Percentiles rank a stretch among this genome's conserved stretches.
These are phyloP conservation scores for Ochotona curzoniae DNA, from an alignment of 2,113 vertebrate species.

Conservation along the genomic window DNA sequence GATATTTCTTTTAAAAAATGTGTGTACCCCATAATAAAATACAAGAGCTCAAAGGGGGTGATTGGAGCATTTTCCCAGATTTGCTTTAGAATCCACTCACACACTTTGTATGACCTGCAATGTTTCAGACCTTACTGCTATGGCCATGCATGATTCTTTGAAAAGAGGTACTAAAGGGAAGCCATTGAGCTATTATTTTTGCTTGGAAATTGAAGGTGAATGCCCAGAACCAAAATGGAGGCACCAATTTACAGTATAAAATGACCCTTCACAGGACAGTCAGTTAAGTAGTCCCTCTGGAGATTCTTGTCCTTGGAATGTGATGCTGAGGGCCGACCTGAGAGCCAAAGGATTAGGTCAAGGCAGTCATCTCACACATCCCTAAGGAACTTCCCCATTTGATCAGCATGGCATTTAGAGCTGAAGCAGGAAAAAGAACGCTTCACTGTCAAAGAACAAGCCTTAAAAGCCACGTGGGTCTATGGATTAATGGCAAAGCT, in stretches of 20 bases:
- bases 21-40: not conserved
- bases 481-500: conserved; percentile 74
- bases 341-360: not conserved
- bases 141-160: not conserved
- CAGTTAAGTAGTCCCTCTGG: conserved; percentile 40
- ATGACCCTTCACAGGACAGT: conserved; percentile 41
- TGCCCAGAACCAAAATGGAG: conserved; percentile 47
- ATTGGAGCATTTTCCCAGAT: not conserved
- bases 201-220: conserved; percentile 62
- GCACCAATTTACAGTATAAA: conserved; percentile 38
- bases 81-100: not conserved
- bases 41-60: not conserved
- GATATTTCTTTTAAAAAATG: not conserved
- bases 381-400: not conserved
- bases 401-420: conserved; percentile 12
- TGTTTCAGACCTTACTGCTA: not conserved
- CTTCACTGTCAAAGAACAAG: not conserved
- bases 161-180: not conserved
- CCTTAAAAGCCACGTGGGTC: conserved; percentile 62
- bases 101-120: not conserved
- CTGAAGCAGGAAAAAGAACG: not conserved
- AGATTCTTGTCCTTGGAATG: conserved; percentile 59
- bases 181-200: conserved; percentile 42
- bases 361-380: not conserved
- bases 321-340: not conserved